Evolutionary conservation across 1,140 invertebrate genomes (phyloP), one percentile per base, ranked within the genome.

Genomic region (Panulirus ornatus): DNA sequence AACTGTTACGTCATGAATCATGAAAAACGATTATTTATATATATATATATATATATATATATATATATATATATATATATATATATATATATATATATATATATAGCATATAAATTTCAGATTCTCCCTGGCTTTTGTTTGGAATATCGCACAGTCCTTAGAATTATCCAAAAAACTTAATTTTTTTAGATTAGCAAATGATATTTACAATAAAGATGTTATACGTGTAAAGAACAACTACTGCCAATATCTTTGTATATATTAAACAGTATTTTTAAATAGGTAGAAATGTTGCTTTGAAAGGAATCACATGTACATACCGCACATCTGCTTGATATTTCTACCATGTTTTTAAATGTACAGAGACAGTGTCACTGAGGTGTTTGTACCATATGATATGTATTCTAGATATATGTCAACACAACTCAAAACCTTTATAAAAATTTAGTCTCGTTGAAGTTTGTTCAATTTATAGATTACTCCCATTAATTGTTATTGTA

Each of bases 221-320:
- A 66, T n/a, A 78, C 51, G n/a, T 78, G 42, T 76, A 58, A 71
- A 66, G 51, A 44, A 40, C 9, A 79, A 88, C 76, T 79, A 88
- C 66, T 88, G 78, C 78, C 76, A 73, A 34, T 70, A 70, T 70
- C 79, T 2, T n/a, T 88, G 85, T 81, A 81, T 38, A 81, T 79
- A 82, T 36, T 70, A 82, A 82, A 82, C 63, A 30, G 76, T 82
- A 88, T 88, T 88, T 88, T 88, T 88, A 88, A 82, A 81, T 79
- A 88, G 78, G 78, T 88, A 88, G 86, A 44, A n/a, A 38, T 70
- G 63, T 73, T 88, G 66, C 63, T 81, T 88, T 40, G 40, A 40
- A 42, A 82, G 42, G 86, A 88, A 88, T 88, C 86, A 88, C 86
- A 88, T 88, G 86, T 88, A 88, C 44, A 88, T 88, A 88, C 30